These are phyloP conservation scores for Pelobates cultripes DNA, from an alignment of 2,797 vertebrate genomes.

Conservation along the genomic window DNA sequence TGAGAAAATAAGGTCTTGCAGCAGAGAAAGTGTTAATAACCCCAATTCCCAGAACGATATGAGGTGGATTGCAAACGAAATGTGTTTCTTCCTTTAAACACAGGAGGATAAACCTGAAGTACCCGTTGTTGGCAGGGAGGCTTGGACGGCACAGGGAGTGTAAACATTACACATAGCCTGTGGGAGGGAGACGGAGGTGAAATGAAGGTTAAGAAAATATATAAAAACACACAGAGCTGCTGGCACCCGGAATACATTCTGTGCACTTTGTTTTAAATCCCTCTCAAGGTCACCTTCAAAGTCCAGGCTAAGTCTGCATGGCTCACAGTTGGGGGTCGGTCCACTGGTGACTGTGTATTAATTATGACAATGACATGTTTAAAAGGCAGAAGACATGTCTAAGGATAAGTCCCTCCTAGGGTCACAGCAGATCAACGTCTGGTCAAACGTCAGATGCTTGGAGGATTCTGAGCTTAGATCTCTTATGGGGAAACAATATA, in stretches of 20 bases:
- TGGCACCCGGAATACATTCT: background rate
- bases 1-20: no score
- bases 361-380: no score
- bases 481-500: no score
- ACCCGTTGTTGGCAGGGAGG: constrained; percentile 24
- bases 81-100: constrained; percentile 7
- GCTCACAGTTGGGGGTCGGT: no score
- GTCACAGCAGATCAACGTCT: no score
- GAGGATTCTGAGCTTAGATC: no score
- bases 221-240: background rate
- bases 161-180: constrained; percentile 28
- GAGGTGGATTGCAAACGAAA: no score
- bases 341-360: no score
- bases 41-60: background rate
- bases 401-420: no score
- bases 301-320: no score
- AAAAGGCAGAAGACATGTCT: no score
- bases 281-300: constrained; percentile 39
- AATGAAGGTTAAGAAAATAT: constrained; percentile 43
- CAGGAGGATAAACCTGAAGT: constrained; percentile 35
- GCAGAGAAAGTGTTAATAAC: constrained; percentile 15
- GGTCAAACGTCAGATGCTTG: no score
- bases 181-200: constrained; percentile 38
- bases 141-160: constrained; percentile 19
- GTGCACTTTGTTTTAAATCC: background rate